phyloP scores from a whole-genome alignment of 1,140 invertebrate genomes.

The Lethrus apterus region DNA sequence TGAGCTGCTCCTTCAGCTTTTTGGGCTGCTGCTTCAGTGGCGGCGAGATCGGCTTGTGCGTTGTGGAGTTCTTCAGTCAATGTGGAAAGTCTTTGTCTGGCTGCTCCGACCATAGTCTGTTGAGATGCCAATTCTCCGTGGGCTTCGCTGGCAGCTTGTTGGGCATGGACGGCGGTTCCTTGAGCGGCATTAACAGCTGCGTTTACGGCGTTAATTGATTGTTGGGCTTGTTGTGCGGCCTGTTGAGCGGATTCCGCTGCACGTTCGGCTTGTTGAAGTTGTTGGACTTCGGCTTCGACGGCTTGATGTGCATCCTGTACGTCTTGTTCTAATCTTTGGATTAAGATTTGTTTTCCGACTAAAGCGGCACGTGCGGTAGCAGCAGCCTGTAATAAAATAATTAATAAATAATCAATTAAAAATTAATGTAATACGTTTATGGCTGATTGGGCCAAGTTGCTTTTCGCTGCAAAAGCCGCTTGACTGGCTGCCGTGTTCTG shows the following conservation, averaged over 20 bases:
- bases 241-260: slow-evolving; percentile 5
- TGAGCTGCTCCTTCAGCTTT: slow-evolving; percentile 10
- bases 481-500: slow-evolving; percentile 6
- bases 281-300: slow-evolving; percentile 9
- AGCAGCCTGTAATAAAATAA: background rate
- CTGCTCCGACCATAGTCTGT: slow-evolving; percentile 11
- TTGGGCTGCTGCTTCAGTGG: slow-evolving; percentile 12
- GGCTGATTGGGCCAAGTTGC: slow-evolving; percentile 8
- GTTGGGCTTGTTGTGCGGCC: slow-evolving; percentile 8
- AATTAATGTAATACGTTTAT: background rate
- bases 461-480: slow-evolving; percentile 14
- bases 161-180: slow-evolving; percentile 5
- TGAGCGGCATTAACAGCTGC: slow-evolving; percentile 10
- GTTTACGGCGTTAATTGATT: slow-evolving; percentile 4
- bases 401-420: background rate
- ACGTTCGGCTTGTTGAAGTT: slow-evolving; percentile 8
- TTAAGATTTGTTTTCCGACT: slow-evolving; percentile 10
- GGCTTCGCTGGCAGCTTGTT: slow-evolving; percentile 9
- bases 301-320: slow-evolving; percentile 6
- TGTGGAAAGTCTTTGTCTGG: slow-evolving; percentile 8
- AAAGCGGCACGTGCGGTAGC: slow-evolving; percentile 8
- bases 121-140: slow-evolving; percentile 6
- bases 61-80: background rate
- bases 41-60: slow-evolving; percentile 9
- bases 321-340: slow-evolving; percentile 11